Evolutionary conservation across 2,113 vertebrate genomes (phyloP), one percentile per base, ranked within the genome.

Genomic region (Stegastes partitus): DNA sequence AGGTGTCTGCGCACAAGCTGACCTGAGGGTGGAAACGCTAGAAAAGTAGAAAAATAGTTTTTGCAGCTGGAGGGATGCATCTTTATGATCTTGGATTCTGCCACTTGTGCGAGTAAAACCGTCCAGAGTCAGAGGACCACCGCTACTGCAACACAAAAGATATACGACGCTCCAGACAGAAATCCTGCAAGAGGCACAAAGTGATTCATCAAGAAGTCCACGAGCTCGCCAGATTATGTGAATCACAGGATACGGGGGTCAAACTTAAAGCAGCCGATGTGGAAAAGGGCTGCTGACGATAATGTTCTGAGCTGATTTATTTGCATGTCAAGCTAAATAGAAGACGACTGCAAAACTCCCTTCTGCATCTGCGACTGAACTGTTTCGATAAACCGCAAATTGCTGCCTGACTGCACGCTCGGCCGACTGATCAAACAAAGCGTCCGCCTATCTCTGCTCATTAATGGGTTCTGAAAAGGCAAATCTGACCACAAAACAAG

Each of bases 251-350:
- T 10, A 34, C 7, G 31, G 31, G 4, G 31, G 31, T 34, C 31
- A 34, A 34, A 34, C 7, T 34, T 34, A 34, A 34, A 8, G 31
- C 10, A 1, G 10, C 7, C 8, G 31, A 34, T 9, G 31, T 9
- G 31, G 31, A 34, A 34, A 9, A 34, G 31, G 31, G 8, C 8
- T 9, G 31, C 31, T 8, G 7, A 34, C 10, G 31, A 34, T 34
- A 8, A 31, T 50, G 57, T 56, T 69, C 66, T 25, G 59, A 50
- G 44, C 31, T 0, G 16, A 70, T 87, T 83, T 58, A 68, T 75
- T 63, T 67, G 28, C 70, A 70, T 59, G 37, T 56, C n/a, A 56
- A 15, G 11, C 37, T 64, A 15, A 71, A 62, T 14, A 19, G 15
- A 71, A 25, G 6, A 39, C 44, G 5, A 70, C 23, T 23, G 2